phyloP scores from a whole-genome alignment of 2,113 vertebrate genomes.

The Fregetta grallaria region DNA sequence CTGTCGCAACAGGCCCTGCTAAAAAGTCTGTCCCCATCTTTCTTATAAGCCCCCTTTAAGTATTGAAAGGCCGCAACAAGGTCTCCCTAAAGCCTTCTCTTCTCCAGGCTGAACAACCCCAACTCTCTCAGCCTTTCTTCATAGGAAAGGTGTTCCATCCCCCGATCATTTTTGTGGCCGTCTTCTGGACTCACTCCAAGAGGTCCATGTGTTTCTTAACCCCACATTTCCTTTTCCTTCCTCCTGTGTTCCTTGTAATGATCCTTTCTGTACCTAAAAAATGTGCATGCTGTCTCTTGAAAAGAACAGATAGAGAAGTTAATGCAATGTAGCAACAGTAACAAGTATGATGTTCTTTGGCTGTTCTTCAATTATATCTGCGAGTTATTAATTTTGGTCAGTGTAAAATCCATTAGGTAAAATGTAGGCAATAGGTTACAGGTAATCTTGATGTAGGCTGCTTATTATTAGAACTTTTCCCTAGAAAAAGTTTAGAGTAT shows the following conservation, averaged over 20 bases:
- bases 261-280: neutral
- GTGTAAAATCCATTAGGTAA: neutral
- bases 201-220: neutral
- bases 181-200: neutral
- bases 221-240: neutral
- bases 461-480: neutral
- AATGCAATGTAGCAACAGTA: neutral
- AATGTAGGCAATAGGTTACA: neutral
- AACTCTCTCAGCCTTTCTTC: neutral
- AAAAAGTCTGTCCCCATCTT: neutral
- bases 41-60: neutral
- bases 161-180: neutral
- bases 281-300: fast-evolving
- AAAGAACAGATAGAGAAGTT: neutral
- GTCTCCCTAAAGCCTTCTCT: neutral
- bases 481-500: neutral
- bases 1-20: no score
- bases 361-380: neutral
- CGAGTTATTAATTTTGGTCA: neutral
- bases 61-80: neutral
- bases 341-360: neutral
- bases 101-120: neutral
- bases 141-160: neutral
- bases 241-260: neutral
- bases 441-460: neutral